Conservation (phyloP, 92 coral and sea anemone genomes). For the Phenganax stokvisi region DNA sequence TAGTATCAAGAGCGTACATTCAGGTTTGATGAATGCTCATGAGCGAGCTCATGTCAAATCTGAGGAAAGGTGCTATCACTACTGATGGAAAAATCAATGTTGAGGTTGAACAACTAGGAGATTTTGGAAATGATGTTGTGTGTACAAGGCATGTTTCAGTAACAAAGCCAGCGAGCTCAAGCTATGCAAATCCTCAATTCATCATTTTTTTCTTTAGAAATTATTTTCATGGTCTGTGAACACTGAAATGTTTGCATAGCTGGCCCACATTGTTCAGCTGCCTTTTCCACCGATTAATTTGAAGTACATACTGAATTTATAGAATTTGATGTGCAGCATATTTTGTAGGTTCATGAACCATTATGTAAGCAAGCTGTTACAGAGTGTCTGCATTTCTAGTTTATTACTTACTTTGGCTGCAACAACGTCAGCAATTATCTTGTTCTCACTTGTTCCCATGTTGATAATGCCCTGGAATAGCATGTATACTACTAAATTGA, state of each 20-base stretch:
- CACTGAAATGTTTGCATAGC: no score
- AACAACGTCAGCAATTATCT: slow-evolving; percentile 65
- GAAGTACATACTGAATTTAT: no score
- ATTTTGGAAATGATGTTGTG: slow-evolving; percentile 65
- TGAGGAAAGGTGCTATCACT: slow-evolving; percentile 80
- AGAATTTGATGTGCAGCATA: no score
- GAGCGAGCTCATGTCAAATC: slow-evolving; percentile 83
- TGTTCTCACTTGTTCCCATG: slow-evolving; percentile 85
- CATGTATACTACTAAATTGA: background rate
- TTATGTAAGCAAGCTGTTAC: no score
- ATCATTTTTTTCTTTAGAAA: no score
- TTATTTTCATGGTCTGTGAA: no score
- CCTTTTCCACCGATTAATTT: no score
- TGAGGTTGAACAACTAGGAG: slow-evolving; percentile 57
- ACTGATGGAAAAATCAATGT: slow-evolving; percentile 63
- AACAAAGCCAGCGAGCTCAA: no score
- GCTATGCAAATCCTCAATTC: no score
- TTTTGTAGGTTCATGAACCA: no score
- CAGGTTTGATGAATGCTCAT: slow-evolving; percentile 67
- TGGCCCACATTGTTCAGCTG: no score
- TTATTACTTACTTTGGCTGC: slow-evolving; percentile 51
- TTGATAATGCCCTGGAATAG: slow-evolving; percentile 73
- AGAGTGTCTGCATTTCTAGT: no score
- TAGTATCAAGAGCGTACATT: slow-evolving; percentile 45
- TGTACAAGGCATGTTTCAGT: background rate